Base-by-base conservation (phyloP, 1,140 invertebrate species). In the Brachionus manjavacas region DNA sequence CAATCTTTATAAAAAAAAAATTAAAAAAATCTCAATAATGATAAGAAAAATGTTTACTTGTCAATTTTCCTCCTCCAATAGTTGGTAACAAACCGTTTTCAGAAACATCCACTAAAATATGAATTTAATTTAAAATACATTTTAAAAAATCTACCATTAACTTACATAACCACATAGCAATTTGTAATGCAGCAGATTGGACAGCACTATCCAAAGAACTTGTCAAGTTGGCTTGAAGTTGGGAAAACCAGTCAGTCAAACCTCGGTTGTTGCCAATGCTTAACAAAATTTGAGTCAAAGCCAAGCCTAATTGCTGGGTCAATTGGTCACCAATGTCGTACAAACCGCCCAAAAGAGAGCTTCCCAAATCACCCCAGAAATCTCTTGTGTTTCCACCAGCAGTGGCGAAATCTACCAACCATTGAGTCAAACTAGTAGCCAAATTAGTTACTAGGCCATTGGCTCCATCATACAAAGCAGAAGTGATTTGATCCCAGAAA, bases 1-100 rank as follows among this genome's bases (percentile, higher is more conserved):
- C 25, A 60, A 20, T 23, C 52, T 60, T 25, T 25, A 20, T 4
- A 31, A 1, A 12, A 31, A 31, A 70, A 31, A 70, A 14, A 20
- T 35, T 39, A 35, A 35, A 39, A 7, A 70, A 70, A 70, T 0
- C 28, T 35, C 31, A 35, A 35, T 6, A 35, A 35, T 35, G 4
- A 35, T 7, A 35, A 12, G 35, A 31, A n/a, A 31, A 7, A 39
- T 35, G n/a, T 14, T 23, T 74, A 41, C 39, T 46, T 8, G 11
- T 16, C 23, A 74, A 43, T 70, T 35, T 43, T 28, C 41, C 16
- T 25, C 46, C 25, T 46, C 72, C 72, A 46, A 76, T 46, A 23
- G 41, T 76, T 76, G 72, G 72, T 20, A 76, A 76, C 20, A 76
- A 35, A 76, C 72, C 72, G 31, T 76, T 76, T 46, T 76, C 72